phyloP scores from a whole-genome alignment of 1,140 invertebrate species.

The Diorhabda carinulata region DNA sequence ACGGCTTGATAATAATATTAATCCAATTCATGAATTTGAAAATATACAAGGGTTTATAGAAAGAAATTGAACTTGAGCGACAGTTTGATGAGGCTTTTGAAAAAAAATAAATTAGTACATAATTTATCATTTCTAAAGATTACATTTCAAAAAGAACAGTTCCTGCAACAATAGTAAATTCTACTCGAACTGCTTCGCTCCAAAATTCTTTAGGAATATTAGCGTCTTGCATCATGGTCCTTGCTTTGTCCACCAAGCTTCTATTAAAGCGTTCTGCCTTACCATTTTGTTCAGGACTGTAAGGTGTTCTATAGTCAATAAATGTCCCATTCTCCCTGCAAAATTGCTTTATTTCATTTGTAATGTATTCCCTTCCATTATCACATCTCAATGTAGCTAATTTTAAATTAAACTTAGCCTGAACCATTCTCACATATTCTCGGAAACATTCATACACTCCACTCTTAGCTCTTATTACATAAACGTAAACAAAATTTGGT shows the following conservation, averaged over 20 bases:
- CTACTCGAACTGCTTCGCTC: conserved; percentile 25
- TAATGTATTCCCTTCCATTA: conserved; percentile 33
- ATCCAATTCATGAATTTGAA: no score
- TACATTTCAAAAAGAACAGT: no score
- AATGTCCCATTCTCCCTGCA: conserved; percentile 31
- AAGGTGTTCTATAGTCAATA: conserved; percentile 36
- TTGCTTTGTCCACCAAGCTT: conserved; percentile 48
- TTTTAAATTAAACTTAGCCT: no score
- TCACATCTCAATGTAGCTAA: conserved; percentile 17
- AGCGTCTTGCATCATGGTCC: conserved; percentile 34
- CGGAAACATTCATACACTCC: conserved; percentile 21
- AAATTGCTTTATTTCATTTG: conserved; percentile 31
- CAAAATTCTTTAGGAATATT: conserved; percentile 26
- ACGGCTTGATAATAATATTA: no score
- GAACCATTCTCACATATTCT: background rate
- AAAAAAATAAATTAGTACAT: no score
- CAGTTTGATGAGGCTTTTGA: no score
- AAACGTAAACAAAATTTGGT: conserved; percentile 23
- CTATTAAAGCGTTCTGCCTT: conserved; percentile 50
- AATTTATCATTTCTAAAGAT: no score
- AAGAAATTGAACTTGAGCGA: no score
- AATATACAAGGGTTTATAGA: no score
- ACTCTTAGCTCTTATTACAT: background rate
- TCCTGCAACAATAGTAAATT: no score
- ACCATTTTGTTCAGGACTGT: conserved; percentile 54